Percentiles rank a stretch among this genome's conserved stretches.
phyloP scores from a whole-genome alignment of 2,797 vertebrate species.

The Sebastes flavidus region DNA sequence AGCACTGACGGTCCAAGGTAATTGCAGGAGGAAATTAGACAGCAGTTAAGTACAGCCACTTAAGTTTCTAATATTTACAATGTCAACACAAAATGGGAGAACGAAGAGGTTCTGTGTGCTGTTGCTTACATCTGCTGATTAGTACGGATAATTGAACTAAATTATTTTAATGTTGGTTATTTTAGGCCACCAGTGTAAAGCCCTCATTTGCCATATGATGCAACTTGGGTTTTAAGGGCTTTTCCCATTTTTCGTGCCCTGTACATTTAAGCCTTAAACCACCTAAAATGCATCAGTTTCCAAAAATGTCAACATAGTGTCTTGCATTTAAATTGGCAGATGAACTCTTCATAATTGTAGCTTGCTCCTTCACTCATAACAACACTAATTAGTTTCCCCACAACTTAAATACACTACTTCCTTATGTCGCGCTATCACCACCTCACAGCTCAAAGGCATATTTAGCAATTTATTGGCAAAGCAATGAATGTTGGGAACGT shows the following conservation, averaged over 20 bases:
- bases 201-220: not conserved
- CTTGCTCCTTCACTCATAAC: not conserved
- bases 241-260: not conserved
- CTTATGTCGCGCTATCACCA: not conserved
- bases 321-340: not conserved
- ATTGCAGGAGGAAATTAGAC: conserved; percentile 59
- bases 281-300: not conserved
- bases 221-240: not conserved
- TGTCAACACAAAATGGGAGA: conserved; percentile 50
- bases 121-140: conserved; percentile 37
- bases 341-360: not conserved
- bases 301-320: not conserved
- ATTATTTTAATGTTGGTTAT: conserved; percentile 43
- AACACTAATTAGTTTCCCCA: not conserved
- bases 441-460: not conserved
- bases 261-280: not conserved
- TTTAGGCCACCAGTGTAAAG: conserved; percentile 15
- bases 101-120: conserved; percentile 28
- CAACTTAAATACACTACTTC: not conserved
- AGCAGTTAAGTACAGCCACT: conserved; percentile 53
- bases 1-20: conserved; percentile 28
- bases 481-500: not conserved
- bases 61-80: conserved; percentile 57
- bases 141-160: conserved; percentile 38
- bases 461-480: not conserved